A percentile compares a stretch with the other conserved stretches of the same genome.
Conservation (phyloP, 2,113 vertebrate species). For the Eurypyga helias region DNA sequence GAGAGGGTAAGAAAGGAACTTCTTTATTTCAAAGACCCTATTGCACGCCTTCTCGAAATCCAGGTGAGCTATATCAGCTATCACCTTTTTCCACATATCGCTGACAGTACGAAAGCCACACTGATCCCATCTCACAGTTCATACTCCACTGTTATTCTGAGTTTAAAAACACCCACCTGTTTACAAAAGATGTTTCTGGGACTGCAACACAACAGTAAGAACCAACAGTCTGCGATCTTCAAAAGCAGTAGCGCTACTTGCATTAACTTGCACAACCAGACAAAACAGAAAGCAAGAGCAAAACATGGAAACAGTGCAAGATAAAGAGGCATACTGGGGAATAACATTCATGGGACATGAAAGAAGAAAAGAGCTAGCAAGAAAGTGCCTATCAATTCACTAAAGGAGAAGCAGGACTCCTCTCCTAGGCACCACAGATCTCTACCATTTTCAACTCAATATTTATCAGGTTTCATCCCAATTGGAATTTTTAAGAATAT, state of each 20-base stretch:
- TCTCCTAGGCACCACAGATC: not conserved
- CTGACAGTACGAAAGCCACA: not conserved
- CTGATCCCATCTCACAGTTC: not conserved
- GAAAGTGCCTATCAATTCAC: fast-evolving
- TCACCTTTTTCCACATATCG: not conserved
- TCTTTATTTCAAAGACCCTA: not conserved
- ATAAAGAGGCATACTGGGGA: not conserved
- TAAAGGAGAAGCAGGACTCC: not conserved
- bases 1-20: not conserved
- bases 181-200: not conserved
- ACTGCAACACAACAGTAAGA: not conserved
- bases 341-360: not conserved
- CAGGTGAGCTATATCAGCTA: not conserved
- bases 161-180: not conserved
- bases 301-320: not conserved
- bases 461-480: not conserved
- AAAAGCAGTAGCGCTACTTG: not conserved
- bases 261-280: not conserved
- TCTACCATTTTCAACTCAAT: not conserved
- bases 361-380: not conserved
- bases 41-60: not conserved
- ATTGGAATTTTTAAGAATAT: not conserved
- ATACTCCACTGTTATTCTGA: not conserved
- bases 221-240: not conserved
- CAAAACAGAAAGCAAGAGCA: not conserved